Evolutionary conservation across 2,113 vertebrate species (phyloP).

Genomic region (Hepsetus odoe): DNA sequence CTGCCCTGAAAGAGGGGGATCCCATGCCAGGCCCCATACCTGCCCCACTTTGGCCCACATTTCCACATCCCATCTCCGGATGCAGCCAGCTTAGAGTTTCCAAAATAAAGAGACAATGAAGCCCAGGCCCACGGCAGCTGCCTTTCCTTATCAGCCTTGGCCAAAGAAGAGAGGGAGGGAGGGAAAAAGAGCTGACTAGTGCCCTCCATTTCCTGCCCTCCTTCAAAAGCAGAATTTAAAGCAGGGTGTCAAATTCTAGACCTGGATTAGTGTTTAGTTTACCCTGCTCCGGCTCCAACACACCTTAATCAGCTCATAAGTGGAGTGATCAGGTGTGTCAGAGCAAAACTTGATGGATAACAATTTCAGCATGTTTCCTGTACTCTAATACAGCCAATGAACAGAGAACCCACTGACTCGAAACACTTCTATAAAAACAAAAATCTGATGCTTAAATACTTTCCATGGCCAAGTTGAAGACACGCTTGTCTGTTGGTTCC

Average conservation of each 20-base stretch:
- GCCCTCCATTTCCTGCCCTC: constrained; percentile 35
- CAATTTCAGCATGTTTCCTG: no score
- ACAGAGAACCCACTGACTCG: no score
- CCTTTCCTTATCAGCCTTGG: constrained; percentile 30
- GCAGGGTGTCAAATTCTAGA: not conserved
- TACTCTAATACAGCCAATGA: no score
- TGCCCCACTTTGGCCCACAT: constrained; percentile 23
- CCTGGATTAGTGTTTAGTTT: not conserved
- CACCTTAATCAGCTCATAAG: not conserved
- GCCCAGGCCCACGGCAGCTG: not conserved
- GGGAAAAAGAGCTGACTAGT: constrained; percentile 22
- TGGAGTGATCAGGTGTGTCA: not conserved
- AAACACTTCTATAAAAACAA: no score
- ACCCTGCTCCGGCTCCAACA: not conserved
- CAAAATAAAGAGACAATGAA: constrained; percentile 37
- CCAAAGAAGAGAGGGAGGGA: constrained; percentile 12
- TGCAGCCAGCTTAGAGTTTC: constrained; percentile 32
- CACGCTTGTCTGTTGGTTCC: no score
- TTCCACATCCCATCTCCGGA: constrained; percentile 40
- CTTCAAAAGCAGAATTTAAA: not conserved
- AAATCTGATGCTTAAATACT: no score
- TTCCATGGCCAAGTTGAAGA: no score
- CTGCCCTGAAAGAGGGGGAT: not conserved
- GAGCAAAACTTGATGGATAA: no score
- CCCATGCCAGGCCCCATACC: constrained; percentile 16